Percentiles rank a stretch among this genome's conserved stretches.
Conservation (phyloP, 2,797 vertebrate genomes). For the Sylvia borin region DNA sequence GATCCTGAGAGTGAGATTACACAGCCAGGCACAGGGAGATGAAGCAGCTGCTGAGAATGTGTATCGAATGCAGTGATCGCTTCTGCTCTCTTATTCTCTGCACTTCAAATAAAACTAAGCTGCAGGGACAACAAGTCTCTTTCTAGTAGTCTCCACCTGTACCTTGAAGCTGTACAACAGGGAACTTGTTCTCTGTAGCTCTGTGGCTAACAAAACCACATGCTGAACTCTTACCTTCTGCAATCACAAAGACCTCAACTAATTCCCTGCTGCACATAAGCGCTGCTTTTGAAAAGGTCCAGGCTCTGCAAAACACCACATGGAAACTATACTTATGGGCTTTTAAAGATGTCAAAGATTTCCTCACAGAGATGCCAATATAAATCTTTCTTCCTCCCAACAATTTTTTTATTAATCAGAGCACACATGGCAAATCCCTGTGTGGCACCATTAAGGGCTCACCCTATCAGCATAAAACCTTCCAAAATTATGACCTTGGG, state of each 20-base stretch:
- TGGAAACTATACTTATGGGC: neutral
- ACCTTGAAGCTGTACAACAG: neutral
- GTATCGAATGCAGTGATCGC: neutral
- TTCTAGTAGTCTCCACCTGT: neutral
- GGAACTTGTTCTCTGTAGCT: neutral
- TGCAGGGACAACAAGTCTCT: constrained; percentile 17
- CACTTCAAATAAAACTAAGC: neutral
- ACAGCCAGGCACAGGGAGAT: neutral
- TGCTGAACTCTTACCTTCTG: constrained; percentile 11
- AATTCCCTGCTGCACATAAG: constrained; percentile 11
- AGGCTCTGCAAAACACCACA: neutral
- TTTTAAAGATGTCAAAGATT: constrained; percentile 28
- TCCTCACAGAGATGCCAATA: neutral
- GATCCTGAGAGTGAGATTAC: neutral
- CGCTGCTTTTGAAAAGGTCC: neutral
- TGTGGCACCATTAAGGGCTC: neutral
- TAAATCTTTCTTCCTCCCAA: neutral
- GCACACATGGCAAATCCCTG: constrained; percentile 18
- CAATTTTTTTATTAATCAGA: constrained; percentile 34
- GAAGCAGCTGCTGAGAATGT: constrained; percentile 1
- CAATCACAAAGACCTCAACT: constrained; percentile 18
- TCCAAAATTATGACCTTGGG: neutral
- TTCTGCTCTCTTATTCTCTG: neutral
- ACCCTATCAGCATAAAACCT: constrained; percentile 28
- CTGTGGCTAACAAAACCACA: constrained; percentile 2